These are phyloP conservation scores for Oscheius sp. DNA, from an alignment of 2,888 invertebrate species.

Conservation along the genomic window DNA sequence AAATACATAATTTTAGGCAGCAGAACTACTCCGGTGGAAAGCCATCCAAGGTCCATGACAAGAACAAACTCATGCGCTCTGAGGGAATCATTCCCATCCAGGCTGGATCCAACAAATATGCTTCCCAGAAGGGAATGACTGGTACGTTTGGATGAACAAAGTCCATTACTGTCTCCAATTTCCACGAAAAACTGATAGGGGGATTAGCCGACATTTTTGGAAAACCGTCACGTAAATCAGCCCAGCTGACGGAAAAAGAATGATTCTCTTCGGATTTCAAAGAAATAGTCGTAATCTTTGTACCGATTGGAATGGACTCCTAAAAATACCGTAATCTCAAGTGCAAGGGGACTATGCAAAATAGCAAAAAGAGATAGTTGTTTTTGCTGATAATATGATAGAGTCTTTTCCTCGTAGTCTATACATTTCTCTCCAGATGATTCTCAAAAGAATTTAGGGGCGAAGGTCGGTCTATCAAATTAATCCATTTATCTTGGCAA, in stretches of 20 bases:
- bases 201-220: too few relatives aligned
- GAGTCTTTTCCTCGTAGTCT: background rate
- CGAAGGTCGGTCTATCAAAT: conserved; percentile 14
- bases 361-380: too few relatives aligned
- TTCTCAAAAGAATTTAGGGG: conserved; percentile 2
- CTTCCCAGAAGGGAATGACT: conserved; percentile 69
- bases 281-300: too few relatives aligned
- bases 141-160: conserved; percentile 41
- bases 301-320: too few relatives aligned
- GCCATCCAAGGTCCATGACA: conserved; percentile 65
- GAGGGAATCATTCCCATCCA: conserved; percentile 70
- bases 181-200: conserved; percentile 26
- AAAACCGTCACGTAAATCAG: too few relatives aligned
- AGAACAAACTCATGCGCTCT: conserved; percentile 68
- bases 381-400: background rate
- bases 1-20: conserved; percentile 44
- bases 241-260: too few relatives aligned
- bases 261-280: too few relatives aligned
- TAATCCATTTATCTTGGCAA: conserved; percentile 2
- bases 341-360: too few relatives aligned
- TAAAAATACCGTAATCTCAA: too few relatives aligned
- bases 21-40: conserved; percentile 66
- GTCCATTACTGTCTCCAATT: background rate
- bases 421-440: background rate
- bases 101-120: conserved; percentile 70